These are phyloP conservation scores for Aphyosemion australe DNA, from an alignment of 2,113 vertebrate genomes.

Conservation along the genomic window DNA sequence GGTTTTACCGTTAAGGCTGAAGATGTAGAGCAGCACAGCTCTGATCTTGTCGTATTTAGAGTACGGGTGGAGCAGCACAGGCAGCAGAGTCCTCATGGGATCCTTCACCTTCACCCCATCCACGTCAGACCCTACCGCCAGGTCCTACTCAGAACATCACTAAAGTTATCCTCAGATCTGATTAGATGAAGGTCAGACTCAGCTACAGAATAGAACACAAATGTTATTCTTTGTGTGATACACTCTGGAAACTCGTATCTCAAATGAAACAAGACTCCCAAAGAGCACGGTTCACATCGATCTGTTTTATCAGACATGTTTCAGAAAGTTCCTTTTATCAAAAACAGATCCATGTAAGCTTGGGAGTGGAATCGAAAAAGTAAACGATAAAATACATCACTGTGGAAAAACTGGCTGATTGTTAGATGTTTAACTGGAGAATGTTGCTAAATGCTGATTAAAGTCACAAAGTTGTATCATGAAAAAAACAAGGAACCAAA, in stretches of 20 bases:
- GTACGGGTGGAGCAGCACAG: constrained; percentile 87
- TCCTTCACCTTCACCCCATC: constrained; percentile 94
- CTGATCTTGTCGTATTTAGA: constrained; percentile 91
- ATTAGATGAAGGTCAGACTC: neutral
- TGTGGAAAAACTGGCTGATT: too few relatives aligned
- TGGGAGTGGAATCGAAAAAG: too few relatives aligned
- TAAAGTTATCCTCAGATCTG: neutral
- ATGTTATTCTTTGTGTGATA: neutral
- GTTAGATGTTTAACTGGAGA: too few relatives aligned
- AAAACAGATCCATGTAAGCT: too few relatives aligned
- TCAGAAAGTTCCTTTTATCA: too few relatives aligned
- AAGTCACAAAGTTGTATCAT: neutral
- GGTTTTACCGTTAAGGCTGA: constrained; percentile 88
- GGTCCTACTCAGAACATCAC: constrained; percentile 79
- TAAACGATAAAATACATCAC: too few relatives aligned
- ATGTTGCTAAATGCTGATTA: neutral
- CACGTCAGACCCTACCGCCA: constrained; percentile 91
- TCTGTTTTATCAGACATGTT: too few relatives aligned
- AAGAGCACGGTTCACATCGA: too few relatives aligned
- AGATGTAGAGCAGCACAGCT: constrained; percentile 96
- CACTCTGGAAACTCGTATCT: too few relatives aligned
- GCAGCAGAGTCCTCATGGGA: constrained; percentile 93
- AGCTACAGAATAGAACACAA: neutral
- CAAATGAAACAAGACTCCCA: too few relatives aligned
- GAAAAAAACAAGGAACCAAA: too few relatives aligned